Conservation (phyloP, 2,797 vertebrate species). For the Simalia tracyae region DNA sequence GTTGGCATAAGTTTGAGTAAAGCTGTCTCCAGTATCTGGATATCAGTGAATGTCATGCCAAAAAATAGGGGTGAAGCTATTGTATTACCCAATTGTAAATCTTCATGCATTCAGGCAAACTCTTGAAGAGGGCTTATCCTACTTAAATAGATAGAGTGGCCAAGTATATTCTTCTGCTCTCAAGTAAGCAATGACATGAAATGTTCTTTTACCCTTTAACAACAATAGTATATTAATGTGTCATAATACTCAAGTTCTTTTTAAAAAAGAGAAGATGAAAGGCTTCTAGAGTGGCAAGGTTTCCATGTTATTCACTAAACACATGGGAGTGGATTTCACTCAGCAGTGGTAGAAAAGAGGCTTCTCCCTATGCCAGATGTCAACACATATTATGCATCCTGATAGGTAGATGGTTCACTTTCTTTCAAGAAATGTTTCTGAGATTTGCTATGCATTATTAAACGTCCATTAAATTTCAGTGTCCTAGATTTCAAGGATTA, state of each 20-base stretch:
- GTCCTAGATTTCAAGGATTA: slow-evolving; percentile 17
- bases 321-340: background rate
- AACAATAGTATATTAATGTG: background rate
- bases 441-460: slow-evolving; percentile 4
- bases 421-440: background rate
- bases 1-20: background rate
- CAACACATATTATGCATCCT: background rate
- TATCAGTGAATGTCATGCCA: background rate
- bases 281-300: background rate
- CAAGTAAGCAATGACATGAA: background rate
- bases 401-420: background rate
- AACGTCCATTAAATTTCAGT: slow-evolving; percentile 8
- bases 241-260: background rate
- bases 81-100: background rate
- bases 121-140: background rate
- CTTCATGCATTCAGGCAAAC: background rate
- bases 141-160: background rate
- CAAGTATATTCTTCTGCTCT: background rate
- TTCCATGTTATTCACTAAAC: background rate
- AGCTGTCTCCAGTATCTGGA: background rate
- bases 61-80: background rate
- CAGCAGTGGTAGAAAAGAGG: background rate
- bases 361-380: background rate
- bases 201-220: background rate
- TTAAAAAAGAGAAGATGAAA: background rate